Evolutionary conservation across 53 echinoderm and acorn worm genomes (phyloP).

Genomic region (Stichopus horrens): DNA sequence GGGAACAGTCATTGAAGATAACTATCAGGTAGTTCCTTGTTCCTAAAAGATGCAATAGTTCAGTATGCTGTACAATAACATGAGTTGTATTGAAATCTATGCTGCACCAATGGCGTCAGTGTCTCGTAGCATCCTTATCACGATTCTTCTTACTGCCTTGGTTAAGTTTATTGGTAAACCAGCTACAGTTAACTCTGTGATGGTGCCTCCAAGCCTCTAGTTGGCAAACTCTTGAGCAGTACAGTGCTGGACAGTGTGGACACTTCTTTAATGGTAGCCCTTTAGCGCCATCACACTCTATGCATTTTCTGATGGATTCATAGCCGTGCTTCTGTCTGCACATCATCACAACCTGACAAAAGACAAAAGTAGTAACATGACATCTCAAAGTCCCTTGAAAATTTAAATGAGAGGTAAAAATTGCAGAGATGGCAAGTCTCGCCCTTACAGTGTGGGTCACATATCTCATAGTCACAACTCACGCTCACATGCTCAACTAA

Average conservation of each 20-base stretch:
- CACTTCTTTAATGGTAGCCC: slow-evolving; percentile 83
- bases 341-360: slow-evolving; percentile 63
- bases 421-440: not conserved
- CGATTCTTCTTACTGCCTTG: not conserved
- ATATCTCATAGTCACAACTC: too few species aligned
- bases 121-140: not conserved
- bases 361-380: not conserved
- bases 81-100: too few species aligned
- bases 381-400: not conserved
- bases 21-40: too few species aligned
- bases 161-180: not conserved
- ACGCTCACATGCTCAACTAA: too few species aligned
- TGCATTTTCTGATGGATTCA: slow-evolving; percentile 73
- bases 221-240: slow-evolving; percentile 86
- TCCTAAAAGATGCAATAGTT: too few species aligned
- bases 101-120: too few species aligned
- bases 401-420: not conserved
- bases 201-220: slow-evolving; percentile 75
- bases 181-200: slow-evolving; percentile 67
- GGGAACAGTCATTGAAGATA: too few species aligned
- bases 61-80: too few species aligned
- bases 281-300: slow-evolving; percentile 63
- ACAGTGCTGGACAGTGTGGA: slow-evolving; percentile 76
- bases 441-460: not conserved
- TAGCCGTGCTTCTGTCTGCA: slow-evolving; percentile 60